These are phyloP conservation scores for Xiphorhynchus erythropygius DNA, from an alignment of 2,797 vertebrate species.

Conservation along the genomic window DNA sequence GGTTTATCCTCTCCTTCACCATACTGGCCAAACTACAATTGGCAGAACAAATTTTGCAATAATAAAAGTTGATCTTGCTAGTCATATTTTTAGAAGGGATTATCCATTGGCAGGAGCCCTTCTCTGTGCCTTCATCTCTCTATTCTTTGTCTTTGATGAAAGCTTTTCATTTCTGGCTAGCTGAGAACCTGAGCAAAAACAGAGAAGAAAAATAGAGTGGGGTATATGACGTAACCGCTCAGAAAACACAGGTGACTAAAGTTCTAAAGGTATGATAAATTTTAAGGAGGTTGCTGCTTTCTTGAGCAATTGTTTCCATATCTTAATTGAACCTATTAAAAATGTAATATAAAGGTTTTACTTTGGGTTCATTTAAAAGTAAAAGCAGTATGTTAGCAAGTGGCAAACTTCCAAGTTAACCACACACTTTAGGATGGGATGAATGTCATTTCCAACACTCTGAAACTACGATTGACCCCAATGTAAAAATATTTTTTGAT, in stretches of 20 bases:
- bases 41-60: neutral
- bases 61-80: neutral
- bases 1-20: neutral
- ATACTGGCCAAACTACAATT: neutral
- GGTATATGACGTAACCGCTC: neutral
- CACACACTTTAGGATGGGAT: neutral
- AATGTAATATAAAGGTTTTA: neutral
- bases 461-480: conserved; percentile 44
- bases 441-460: neutral
- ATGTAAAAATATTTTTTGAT: conserved; percentile 40
- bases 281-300: neutral
- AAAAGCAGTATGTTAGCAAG: neutral
- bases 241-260: neutral
- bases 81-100: neutral
- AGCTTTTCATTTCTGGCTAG: neutral
- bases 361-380: neutral
- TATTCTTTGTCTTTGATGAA: neutral
- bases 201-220: neutral
- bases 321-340: neutral
- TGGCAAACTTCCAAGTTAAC: conserved; percentile 7
- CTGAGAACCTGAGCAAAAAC: neutral
- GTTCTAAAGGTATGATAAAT: neutral
- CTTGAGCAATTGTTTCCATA: neutral
- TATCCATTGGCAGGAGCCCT: neutral
- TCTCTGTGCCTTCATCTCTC: neutral